Evolutionary conservation across 2,113 vertebrate species (phyloP), one percentile per base, ranked within the genome.

Genomic region (Neoarius graeffei): DNA sequence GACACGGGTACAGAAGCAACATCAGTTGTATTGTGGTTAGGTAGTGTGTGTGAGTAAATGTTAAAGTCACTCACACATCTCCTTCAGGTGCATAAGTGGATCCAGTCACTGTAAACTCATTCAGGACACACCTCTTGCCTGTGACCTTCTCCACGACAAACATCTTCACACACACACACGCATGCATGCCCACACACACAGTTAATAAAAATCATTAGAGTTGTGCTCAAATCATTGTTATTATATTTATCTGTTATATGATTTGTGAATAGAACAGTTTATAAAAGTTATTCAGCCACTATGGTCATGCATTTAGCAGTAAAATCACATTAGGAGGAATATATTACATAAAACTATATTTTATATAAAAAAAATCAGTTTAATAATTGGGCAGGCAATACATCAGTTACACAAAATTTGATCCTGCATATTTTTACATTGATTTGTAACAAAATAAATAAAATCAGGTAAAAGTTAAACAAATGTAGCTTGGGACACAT

Each of bases 81-180:
- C 95, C 95, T 90, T 96, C 95, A 50, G 95, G 95, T 84, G 94
- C 94, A n/a, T 96, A 96, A 88, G 95, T 96, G 86, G 95, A 96
- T 94, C 95, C 95, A 86, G 95, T 96, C 90, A 96, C 94, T 66
- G 95, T 90, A 88, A 96, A 96, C 85, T 96, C 95, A 52, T 48
- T 95, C 89, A 95, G 91, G 91, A 90, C 90, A 92, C 95, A 96
- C 59, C 77, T 89, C 23, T 94, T 93, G 54, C 89, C 93, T 27
- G 91, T 92, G 59, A 94, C 92, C 66, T 88, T 93, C 86, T 96
- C 94, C 52, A 95, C 93, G 30, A 95, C 91, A 93, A 94, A 95
- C 91, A 96, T 88, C 95, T 96, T 89, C 86, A 80, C 67, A 83
- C 56, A 89, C 56, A 89, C 20, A 85, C 20, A 93, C 83, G 88